Base-by-base conservation (phyloP, 2,888 invertebrate species). In the Drosophila meridiana region DNA sequence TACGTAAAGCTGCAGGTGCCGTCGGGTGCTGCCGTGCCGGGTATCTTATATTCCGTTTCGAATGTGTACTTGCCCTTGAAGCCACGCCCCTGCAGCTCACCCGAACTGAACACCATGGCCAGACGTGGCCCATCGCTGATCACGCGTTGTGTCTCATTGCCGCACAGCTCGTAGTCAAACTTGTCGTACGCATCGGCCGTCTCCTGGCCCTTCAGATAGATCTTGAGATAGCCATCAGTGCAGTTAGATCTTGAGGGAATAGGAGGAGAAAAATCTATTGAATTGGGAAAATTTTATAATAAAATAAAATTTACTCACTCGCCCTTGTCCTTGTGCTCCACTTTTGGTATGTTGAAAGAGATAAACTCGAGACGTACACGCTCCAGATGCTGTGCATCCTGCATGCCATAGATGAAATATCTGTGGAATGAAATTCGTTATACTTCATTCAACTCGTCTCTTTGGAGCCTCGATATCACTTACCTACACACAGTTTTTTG, bases 401-500 rank as follows among this genome's bases (percentile, higher is more conserved):
- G 98, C 95, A 99, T 97, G 90, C 99, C 99, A 94, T 99, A 99
- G 94, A 99, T 97, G 95, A 98, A 99, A 95, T 99, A 99, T 94
- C 95, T 95, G 67, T 2, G 28, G 36, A 14, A 0, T n/a, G 8
- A 2, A 52, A 26, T 26, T 30, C 20, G 8, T 14, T 13, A 2
- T 40, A 9, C 7, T 2, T 4, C 0, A n/a, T 9, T 34, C 45
- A 6, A n/a, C n/a, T 7, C n/a, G 1, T 7, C 1, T 42, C 42
- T n/a, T n/a, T 7, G 9, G 4, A 2, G 2, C 9, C 28, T 7
- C 8, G 2, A 43, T 13, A 28, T 5, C 8, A 93, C 95, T 94
- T 82, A 95, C 93, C 98, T 97, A 94, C 99, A 99, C 88, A 98
- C 98, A 93, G 98, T 96, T 94, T 99, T 98, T 90, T 97, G 97